Evolutionary conservation across 1,140 invertebrate genomes (phyloP).

Genomic region (Drosophila navojoa): DNA sequence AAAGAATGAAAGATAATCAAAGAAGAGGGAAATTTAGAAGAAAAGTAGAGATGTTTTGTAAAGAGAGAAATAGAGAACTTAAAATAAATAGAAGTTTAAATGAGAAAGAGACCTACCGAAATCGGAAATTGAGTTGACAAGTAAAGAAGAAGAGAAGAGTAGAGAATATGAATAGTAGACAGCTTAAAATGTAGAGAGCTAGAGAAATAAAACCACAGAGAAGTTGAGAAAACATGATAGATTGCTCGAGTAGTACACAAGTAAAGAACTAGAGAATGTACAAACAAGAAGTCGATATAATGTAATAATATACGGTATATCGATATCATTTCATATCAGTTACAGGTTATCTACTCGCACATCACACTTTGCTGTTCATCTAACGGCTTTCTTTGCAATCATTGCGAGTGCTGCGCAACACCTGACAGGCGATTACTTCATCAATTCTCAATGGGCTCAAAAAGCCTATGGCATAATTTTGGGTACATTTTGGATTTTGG

Average conservation of each 20-base stretch:
- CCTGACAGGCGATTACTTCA: constrained; percentile 32
- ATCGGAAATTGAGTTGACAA: neutral
- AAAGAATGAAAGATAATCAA: too few relatives aligned
- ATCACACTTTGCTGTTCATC: neutral
- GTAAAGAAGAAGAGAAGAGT: too few relatives aligned
- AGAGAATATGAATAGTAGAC: neutral
- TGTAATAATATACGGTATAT: too few relatives aligned
- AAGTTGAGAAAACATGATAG: neutral
- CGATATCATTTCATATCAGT: too few relatives aligned
- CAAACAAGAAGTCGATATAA: neutral
- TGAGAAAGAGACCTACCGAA: too few relatives aligned
- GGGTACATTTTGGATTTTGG: constrained; percentile 1
- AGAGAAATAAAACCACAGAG: neutral
- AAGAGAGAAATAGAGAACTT: too few relatives aligned
- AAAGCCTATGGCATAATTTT: constrained; percentile 63
- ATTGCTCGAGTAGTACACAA: neutral
- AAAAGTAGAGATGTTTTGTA: too few relatives aligned
- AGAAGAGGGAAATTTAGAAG: too few relatives aligned
- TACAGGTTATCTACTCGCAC: too few relatives aligned
- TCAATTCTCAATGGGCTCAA: constrained; percentile 42
- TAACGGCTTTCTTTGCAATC: constrained; percentile 19
- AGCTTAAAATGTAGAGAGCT: neutral
- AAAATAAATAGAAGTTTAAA: too few relatives aligned
- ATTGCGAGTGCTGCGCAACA: constrained; percentile 18
- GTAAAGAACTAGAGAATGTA: neutral